Conservation (phyloP, 2,797 vertebrate species). For the Schizothorax lantsangensis region DNA sequence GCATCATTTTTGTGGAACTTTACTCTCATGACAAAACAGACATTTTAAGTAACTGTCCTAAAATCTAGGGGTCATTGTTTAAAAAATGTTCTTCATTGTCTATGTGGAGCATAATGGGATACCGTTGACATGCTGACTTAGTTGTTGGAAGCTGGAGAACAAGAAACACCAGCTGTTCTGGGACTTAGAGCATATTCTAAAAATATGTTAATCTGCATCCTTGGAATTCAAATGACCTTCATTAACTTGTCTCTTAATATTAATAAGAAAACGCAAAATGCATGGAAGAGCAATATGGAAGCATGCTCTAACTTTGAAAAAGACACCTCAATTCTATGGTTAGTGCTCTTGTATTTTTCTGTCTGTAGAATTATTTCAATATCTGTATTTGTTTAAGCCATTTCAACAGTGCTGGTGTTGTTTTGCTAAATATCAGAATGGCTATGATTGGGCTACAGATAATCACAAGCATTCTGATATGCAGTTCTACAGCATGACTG, state of each 20-base stretch:
- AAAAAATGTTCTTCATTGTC: not conserved
- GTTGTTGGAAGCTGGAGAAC: slow-evolving; percentile 1
- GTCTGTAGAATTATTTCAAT: not conserved
- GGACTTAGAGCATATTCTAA: slow-evolving; percentile 44
- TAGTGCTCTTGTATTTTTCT: not conserved
- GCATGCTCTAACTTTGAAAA: not conserved
- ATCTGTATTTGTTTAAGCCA: not conserved
- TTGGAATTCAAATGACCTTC: slow-evolving; percentile 55
- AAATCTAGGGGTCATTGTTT: not conserved
- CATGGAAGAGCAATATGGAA: slow-evolving; percentile 40
- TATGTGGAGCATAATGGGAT: not conserved
- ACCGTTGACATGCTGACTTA: not conserved
- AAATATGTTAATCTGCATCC: slow-evolving; percentile 39
- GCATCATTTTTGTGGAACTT: not conserved
- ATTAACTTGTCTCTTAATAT: slow-evolving; percentile 64
- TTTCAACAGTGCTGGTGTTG: not conserved
- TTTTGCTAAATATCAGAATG: not conserved
- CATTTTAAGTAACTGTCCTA: not conserved
- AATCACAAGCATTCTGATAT: not conserved
- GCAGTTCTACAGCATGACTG: not conserved
- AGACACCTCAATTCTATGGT: not conserved
- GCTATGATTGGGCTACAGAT: not conserved
- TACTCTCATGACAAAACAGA: not conserved
- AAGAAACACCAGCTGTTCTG: slow-evolving; percentile 44
- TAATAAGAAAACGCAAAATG: slow-evolving; percentile 62